These are phyloP conservation scores for Halyomorpha halys DNA, from an alignment of 1,140 invertebrate species.

Conservation along the genomic window DNA sequence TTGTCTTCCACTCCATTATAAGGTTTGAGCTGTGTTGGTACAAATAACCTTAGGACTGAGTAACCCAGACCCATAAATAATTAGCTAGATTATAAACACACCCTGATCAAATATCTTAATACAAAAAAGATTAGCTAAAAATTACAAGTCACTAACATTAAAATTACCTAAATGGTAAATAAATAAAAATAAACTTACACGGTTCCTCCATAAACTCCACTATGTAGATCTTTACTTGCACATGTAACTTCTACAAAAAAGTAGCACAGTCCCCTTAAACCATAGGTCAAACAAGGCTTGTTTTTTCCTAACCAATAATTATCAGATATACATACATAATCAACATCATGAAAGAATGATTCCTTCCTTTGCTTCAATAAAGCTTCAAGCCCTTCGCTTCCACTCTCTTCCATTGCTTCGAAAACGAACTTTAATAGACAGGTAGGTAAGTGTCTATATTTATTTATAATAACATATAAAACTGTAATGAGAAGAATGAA, in stretches of 20 bases:
- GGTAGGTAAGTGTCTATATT: background rate
- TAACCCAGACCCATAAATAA: too few species aligned
- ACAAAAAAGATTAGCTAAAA: too few species aligned
- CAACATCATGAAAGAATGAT: constrained; percentile 70
- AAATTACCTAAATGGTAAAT: too few species aligned
- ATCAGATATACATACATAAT: constrained; percentile 96
- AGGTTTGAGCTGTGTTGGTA: too few species aligned
- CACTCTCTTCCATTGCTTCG: constrained; percentile 98
- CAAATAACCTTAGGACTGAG: too few species aligned
- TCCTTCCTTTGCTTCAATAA: constrained; percentile 64
- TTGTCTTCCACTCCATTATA: too few species aligned
- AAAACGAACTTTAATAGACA: constrained; percentile 66
- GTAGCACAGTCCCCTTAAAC: constrained; percentile 86
- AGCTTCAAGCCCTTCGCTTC: constrained; percentile 89
- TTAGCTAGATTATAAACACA: too few species aligned
- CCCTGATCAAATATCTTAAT: too few species aligned
- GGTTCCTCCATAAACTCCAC: constrained; percentile 87
- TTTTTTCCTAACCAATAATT: constrained; percentile 97
- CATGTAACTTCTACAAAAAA: constrained; percentile 84
- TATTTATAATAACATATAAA: background rate
- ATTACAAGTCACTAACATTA: too few species aligned
- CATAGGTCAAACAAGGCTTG: constrained; percentile 96
- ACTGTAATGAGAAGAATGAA: background rate
- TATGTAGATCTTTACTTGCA: constrained; percentile 86
- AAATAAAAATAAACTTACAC: constrained; percentile 47